Conservation (phyloP, 2,797 vertebrate species). For the Danio jaintianensis region DNA sequence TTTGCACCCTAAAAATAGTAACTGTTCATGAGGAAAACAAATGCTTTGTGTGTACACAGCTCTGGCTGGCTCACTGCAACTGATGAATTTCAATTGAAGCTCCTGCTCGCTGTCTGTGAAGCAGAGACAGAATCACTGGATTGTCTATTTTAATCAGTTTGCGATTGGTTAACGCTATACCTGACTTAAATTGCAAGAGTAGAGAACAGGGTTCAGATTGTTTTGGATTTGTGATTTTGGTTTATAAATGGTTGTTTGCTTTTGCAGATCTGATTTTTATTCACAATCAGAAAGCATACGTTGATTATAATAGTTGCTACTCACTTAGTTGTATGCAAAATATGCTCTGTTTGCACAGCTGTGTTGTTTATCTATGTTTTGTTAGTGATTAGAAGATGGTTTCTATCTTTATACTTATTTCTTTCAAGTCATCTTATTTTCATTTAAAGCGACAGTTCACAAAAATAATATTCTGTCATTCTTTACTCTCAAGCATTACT, state of each 20-base stretch:
- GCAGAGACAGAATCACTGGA: neutral
- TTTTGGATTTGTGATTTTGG: neutral
- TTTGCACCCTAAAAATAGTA: slow-evolving; percentile 44
- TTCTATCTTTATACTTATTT: neutral
- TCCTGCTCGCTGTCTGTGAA: neutral
- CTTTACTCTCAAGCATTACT: neutral
- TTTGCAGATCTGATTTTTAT: neutral
- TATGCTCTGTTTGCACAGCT: neutral
- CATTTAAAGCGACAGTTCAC: neutral
- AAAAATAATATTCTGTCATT: neutral
- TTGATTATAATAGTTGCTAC: neutral
- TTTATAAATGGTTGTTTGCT: neutral
- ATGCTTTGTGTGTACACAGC: slow-evolving; percentile 28
- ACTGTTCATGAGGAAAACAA: slow-evolving; percentile 40
- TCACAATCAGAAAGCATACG: neutral
- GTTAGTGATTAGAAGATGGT: neutral
- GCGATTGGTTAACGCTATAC: neutral
- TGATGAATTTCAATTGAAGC: slow-evolving; percentile 33
- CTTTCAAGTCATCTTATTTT: neutral
- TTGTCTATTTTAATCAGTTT: neutral
- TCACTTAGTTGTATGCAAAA: neutral
- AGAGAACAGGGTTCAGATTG: neutral
- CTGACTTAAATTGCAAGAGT: neutral
- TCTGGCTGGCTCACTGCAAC: slow-evolving; percentile 10
- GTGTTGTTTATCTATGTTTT: neutral